Evolutionary conservation across 2,797 vertebrate species (phyloP).

Genomic region (Hafferia zeledoni): DNA sequence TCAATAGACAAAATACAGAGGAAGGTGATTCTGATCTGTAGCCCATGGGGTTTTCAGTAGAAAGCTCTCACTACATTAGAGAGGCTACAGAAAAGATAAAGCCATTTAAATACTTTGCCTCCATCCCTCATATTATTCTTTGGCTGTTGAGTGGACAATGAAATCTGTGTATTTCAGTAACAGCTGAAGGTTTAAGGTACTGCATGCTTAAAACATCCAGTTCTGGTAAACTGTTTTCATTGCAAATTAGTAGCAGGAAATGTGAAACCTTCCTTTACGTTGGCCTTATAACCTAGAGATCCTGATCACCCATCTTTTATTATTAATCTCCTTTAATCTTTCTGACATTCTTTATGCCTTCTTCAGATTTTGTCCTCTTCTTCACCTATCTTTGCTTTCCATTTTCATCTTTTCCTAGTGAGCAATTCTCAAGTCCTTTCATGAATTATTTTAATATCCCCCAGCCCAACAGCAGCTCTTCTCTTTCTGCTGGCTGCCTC

Average conservation of each 20-base stretch:
- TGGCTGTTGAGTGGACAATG: not conserved
- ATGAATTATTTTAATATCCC: not conserved
- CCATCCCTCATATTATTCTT: not conserved
- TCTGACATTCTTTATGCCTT: not conserved
- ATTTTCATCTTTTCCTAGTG: not conserved
- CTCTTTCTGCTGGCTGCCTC: not conserved
- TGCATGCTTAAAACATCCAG: not conserved
- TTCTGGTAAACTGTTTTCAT: not conserved
- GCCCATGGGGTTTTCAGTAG: not conserved
- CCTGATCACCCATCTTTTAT: not conserved
- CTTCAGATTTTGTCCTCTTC: not conserved
- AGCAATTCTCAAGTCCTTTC: not conserved
- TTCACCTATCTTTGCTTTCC: not conserved
- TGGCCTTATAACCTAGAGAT: not conserved
- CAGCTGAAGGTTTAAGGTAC: not conserved
- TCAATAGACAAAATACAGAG: not conserved
- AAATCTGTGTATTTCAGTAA: not conserved
- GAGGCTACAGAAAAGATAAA: not conserved
- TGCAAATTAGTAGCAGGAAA: not conserved
- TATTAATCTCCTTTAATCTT: not conserved
- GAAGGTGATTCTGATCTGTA: not conserved
- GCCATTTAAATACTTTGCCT: not conserved
- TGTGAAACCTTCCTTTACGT: not conserved
- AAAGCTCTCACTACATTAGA: not conserved
- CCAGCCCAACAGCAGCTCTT: not conserved